A percentile compares a stretch with the other conserved stretches of the same genome.
Conservation (phyloP, 2,888 invertebrate species). For the Drosophila flavopinicola region DNA sequence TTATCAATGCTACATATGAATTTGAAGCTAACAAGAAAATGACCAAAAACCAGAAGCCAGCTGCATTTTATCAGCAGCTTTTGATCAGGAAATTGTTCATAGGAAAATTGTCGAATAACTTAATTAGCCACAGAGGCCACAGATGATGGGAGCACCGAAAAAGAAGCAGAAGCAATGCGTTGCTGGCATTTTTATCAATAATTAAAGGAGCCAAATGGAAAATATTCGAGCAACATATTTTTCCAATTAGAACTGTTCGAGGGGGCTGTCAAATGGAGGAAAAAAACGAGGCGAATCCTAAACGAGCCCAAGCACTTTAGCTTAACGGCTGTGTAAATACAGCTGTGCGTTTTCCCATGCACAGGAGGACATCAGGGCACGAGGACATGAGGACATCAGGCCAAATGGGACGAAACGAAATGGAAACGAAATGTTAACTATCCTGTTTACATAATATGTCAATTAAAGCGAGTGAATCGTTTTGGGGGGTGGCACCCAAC, state of each 20-base stretch:
- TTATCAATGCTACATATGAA: conserved; percentile 38
- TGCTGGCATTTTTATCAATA: conserved; percentile 37
- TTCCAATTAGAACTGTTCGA: conserved; percentile 69
- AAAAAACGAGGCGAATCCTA: conserved; percentile 6
- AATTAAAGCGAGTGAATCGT: conserved; percentile 59
- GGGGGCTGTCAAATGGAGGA: conserved; percentile 2
- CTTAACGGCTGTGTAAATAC: conserved; percentile 67
- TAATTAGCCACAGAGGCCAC: conserved; percentile 33
- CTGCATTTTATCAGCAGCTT: conserved; percentile 58
- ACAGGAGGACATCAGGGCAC: too few species aligned
- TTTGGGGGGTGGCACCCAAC: conserved; percentile 4
- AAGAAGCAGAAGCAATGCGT: not conserved
- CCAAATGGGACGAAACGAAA: conserved; percentile 14
- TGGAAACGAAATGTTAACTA: conserved; percentile 69
- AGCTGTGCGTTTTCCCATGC: conserved; percentile 56
- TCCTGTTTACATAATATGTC: conserved; percentile 81
- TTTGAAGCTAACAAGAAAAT: not conserved
- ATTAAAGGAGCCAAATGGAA: conserved; percentile 24
- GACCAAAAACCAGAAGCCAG: conserved; percentile 33
- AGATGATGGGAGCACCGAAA: not conserved
- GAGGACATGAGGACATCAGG: too few species aligned
- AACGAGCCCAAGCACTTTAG: conserved; percentile 48
- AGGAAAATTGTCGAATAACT: conserved; percentile 37
- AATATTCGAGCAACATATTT: conserved; percentile 57
- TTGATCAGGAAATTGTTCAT: conserved; percentile 40